Conservation (phyloP, 2,797 vertebrate genomes). For the Falco novaeseelandiae region DNA sequence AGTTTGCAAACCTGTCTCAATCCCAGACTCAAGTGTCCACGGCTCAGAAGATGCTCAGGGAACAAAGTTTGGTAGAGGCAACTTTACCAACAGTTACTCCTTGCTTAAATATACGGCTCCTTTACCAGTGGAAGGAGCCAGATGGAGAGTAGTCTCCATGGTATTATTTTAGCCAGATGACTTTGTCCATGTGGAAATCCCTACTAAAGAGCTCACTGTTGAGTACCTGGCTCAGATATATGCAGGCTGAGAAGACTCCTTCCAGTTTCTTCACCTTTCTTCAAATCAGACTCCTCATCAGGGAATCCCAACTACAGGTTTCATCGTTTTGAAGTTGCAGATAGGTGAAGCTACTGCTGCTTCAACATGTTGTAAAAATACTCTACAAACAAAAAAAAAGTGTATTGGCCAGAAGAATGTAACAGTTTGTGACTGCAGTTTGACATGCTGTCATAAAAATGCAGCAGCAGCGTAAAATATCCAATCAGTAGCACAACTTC, state of each 20-base stretch:
- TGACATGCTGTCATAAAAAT: background rate
- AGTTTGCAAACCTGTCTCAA: background rate
- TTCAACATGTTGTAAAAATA: background rate
- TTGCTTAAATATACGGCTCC: background rate
- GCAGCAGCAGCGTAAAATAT: background rate
- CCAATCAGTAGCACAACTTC: background rate
- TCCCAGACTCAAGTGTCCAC: accelerated
- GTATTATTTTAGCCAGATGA: background rate
- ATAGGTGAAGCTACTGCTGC: background rate
- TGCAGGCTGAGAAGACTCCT: background rate
- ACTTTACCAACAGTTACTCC: background rate
- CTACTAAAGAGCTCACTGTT: background rate
- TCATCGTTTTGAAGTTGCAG: background rate
- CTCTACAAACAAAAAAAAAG: background rate
- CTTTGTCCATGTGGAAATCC: background rate
- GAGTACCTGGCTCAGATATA: background rate
- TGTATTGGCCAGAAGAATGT: background rate
- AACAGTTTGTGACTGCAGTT: background rate
- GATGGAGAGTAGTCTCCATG: background rate
- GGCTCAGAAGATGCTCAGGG: background rate
- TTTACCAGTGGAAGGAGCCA: background rate
- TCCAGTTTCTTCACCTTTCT: background rate
- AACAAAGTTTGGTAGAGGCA: background rate
- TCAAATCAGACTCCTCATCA: background rate
- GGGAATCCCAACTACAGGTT: background rate